Base-by-base conservation (phyloP, 2,888 invertebrate species). In the Synergus gifuensis region DNA sequence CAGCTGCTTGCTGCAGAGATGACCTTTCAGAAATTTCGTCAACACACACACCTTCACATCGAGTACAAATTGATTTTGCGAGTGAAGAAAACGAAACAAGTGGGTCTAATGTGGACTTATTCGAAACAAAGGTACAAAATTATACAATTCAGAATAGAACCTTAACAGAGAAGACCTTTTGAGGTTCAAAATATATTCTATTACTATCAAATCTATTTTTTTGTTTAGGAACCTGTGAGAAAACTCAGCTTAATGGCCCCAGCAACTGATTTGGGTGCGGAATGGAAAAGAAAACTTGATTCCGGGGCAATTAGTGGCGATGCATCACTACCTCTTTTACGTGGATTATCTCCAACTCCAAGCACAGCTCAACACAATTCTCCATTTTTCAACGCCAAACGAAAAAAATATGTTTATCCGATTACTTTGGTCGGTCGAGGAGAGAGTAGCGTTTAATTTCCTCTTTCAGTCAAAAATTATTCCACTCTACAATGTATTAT, bases 381-480 rank as follows among this genome's bases (percentile, higher is more conserved):
- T 12, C 93, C 94, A 63, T 94, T 94, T 66, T 94, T 93, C 88
- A 94, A 93, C 87, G 94, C 95, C 2, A 93, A 94, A 83, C 93
- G 95, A 83, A 94, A 95, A 88, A 94, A 94, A 87, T 94, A 94
- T 87, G 94, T 95, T 67, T 95, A 95, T 91, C 95, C 95, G 78
- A 93, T 94, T 79, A 93, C 93, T 79, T 87, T 91, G 81, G 92
- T 94, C 81, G 92, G 92, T 67, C 93, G 93, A 77, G 93, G 93
- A 46, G 94, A 94, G 87, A 94, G 94, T 89, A 94, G 94, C 89
- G 94, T 94, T 81, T 94, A 92, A 78, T 54, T 54, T 54, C 22
- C 14, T 14, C 12, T 28, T 22, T 60, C 1, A 46, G 16, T 46
- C 11, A 18, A 22, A 22, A 42, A 60, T 22, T 4, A 12, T 60